Evolutionary conservation across 1,140 invertebrate genomes (phyloP), one percentile per base, ranked within the genome.

Genomic region (Drosophila bocki): DNA sequence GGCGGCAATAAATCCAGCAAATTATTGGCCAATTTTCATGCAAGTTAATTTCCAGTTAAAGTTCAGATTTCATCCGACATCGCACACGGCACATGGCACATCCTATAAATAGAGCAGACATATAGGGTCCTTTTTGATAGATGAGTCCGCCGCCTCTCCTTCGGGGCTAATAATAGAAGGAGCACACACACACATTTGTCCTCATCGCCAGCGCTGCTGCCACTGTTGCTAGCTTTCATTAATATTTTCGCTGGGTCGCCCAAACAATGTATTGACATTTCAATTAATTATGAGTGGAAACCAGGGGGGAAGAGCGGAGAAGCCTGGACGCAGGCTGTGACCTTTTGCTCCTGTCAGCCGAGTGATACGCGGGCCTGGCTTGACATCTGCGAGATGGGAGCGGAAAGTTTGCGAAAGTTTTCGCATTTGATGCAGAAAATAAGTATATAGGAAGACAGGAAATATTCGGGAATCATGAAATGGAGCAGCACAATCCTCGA

Each of bases 261-360:
- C 77, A 80, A 84, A 85, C 81, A 85, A 85, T 90, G 75, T 90
- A 90, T 91, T 90, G 85, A 90, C 85, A 90, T 90, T 90, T 90
- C 85, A 90, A 85, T 90, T 90, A 90, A 90, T 90, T 90, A 90
- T 79, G 61, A 62, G 45, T 35, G 58, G 11, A 35, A 19, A 4
- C 8, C n/a, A 42, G 54, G 63, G 42, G 42, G 39, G 54, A 4
- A 9, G 15, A 22, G 26, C 19, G 45, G 41, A 22, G 48, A 15
- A 13, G 22, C n/a, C 39, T 51, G 78, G 68, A 45, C 63, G 63
- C 72, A 69, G 53, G 42, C 75, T 69, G 65, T 81, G 81, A 88
- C 85, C 84, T 84, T 90, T 87, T 69, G 50, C 63, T 32, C 32
- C 53, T 54, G 48, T 47, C 69, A 74, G 26, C 57, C 35, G 26